phyloP scores from a whole-genome alignment of 1,140 invertebrate genomes.

The Metaphire vulgaris region DNA sequence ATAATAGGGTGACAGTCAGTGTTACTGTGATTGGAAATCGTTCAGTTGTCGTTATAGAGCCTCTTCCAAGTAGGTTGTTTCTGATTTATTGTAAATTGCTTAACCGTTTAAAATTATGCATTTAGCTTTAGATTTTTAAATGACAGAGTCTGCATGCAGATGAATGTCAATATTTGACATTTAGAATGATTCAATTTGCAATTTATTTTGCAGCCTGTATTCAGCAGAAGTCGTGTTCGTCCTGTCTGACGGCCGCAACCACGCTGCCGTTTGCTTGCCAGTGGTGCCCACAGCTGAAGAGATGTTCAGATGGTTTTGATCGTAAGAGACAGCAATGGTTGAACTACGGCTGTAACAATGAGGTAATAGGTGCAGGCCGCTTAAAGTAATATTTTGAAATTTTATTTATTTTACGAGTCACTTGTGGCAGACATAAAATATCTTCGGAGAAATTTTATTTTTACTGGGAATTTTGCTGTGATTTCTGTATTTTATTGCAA shows the following conservation, averaged over 20 bases:
- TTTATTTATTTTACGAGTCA: too few relatives aligned
- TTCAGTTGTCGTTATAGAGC: not conserved
- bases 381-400: too few relatives aligned
- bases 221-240: slow-evolving; percentile 62
- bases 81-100: not conserved
- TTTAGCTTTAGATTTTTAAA: too few relatives aligned
- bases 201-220: not conserved
- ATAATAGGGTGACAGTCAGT: not conserved
- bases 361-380: slow-evolving; percentile 18
- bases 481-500: not conserved
- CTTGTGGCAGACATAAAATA: too few relatives aligned
- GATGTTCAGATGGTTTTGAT: slow-evolving; percentile 84
- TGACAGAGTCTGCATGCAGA: too few relatives aligned
- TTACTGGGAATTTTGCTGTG: not conserved
- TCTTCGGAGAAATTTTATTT: not conserved
- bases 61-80: not conserved
- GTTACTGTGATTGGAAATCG: not conserved
- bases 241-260: slow-evolving; percentile 47
- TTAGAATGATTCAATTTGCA: too few relatives aligned
- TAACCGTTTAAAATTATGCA: too few relatives aligned
- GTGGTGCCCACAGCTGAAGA: slow-evolving; percentile 74
- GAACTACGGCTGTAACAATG: slow-evolving; percentile 62
- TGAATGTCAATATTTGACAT: too few relatives aligned
- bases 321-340: slow-evolving; percentile 83
- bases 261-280: slow-evolving; percentile 58